A percentile compares a stretch with the other conserved stretches of the same genome.
Evolutionary conservation across 2,113 vertebrate genomes (phyloP).

Genomic region (Urocynchramus pylzowi): DNA sequence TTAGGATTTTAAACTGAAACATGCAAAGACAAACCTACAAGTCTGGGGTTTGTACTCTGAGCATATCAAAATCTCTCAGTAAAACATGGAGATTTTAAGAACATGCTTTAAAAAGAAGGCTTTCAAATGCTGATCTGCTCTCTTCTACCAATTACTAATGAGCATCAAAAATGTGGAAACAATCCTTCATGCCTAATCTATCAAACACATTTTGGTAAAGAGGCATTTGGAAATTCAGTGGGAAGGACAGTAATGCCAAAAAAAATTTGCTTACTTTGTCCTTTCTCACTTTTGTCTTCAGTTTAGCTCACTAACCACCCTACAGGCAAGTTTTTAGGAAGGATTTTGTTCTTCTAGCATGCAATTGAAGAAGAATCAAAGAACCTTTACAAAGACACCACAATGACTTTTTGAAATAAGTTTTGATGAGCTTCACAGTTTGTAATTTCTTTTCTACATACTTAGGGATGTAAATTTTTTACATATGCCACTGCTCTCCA

Average conservation of each 20-base stretch:
- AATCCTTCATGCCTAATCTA: background rate
- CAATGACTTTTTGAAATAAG: background rate
- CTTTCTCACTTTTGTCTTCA: background rate
- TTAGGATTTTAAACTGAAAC: background rate
- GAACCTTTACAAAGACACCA: background rate
- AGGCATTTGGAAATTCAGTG: background rate
- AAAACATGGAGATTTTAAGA: constrained; percentile 6
- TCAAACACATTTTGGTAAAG: background rate
- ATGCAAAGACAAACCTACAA: background rate
- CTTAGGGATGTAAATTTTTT: background rate
- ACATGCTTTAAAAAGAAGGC: background rate
- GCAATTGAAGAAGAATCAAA: background rate
- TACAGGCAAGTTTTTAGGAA: background rate
- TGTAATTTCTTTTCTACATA: background rate
- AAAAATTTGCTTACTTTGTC: background rate
- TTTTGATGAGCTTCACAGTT: background rate
- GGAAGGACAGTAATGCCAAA: background rate
- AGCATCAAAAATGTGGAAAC: background rate
- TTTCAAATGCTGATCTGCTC: background rate
- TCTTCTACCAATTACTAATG: background rate
- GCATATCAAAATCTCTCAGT: background rate
- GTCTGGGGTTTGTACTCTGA: background rate
- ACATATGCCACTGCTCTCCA: background rate
- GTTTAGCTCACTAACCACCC: background rate
- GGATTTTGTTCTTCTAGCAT: background rate